phyloP scores from a whole-genome alignment of 2,888 invertebrate species.

The Melinaea menophilus region DNA sequence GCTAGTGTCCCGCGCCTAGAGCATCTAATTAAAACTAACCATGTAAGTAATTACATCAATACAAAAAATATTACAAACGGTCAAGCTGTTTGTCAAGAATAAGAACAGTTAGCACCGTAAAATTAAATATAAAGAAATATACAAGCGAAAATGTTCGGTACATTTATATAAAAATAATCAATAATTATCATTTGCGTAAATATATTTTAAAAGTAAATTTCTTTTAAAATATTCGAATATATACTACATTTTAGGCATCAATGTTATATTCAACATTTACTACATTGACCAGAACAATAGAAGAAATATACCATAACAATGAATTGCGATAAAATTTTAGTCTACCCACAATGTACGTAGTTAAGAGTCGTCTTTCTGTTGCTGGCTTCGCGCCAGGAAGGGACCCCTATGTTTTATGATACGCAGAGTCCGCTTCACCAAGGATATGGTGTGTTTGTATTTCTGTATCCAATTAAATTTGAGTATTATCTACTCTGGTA shows the following conservation, averaged over 20 bases:
- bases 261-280: neutral
- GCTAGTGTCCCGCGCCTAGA: too few relatives aligned
- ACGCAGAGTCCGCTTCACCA: slow-evolving; percentile 19
- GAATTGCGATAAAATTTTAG: slow-evolving; percentile 20
- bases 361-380: slow-evolving; percentile 15
- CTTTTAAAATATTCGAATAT: neutral
- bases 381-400: slow-evolving; percentile 22
- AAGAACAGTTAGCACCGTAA: too few relatives aligned
- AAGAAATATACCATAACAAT: slow-evolving; percentile 17
- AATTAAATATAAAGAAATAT: too few relatives aligned
- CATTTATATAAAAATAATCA: too few relatives aligned
- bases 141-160: too few relatives aligned
- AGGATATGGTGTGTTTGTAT: slow-evolving; percentile 16
- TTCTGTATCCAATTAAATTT: slow-evolving; percentile 6
- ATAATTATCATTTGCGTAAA: neutral
- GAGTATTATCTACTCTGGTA: neutral
- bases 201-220: neutral
- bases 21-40: too few relatives aligned
- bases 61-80: too few relatives aligned
- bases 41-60: too few relatives aligned
- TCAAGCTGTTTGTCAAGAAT: too few relatives aligned
- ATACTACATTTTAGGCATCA: neutral
- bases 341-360: slow-evolving; percentile 14
- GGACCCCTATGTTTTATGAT: slow-evolving; percentile 16
- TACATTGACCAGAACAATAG: slow-evolving; percentile 14